These are phyloP conservation scores for Meandrina meandrites DNA, from an alignment of 92 coral and sea anemone species.

Conservation along the genomic window DNA sequence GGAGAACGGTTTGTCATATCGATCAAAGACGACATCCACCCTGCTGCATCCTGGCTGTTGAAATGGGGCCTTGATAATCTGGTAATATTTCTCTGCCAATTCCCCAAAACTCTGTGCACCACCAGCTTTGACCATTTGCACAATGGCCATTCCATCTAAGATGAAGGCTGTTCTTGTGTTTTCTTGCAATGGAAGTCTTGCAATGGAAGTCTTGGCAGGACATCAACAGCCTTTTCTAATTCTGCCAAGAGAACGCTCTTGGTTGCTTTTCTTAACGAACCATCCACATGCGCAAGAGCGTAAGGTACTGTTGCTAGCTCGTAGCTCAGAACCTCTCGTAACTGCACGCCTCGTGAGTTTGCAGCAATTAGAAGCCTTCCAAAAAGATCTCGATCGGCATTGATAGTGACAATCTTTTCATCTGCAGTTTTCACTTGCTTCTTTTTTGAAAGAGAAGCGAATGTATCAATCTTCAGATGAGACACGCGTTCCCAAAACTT, in stretches of 20 bases:
- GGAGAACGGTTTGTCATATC: slow-evolving; percentile 26
- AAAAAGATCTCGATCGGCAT: slow-evolving; percentile 40
- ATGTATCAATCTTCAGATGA: slow-evolving; percentile 12
- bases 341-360: slow-evolving; percentile 22
- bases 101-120: slow-evolving; percentile 27
- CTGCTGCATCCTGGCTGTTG: not conserved
- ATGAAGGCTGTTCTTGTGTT: too few species aligned
- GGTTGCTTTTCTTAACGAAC: slow-evolving; percentile 40
- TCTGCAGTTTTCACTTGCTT: not conserved
- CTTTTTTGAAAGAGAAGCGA: not conserved
- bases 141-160: slow-evolving; percentile 8
- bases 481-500: slow-evolving; percentile 35
- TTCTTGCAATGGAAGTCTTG: too few species aligned
- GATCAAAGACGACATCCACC: slow-evolving; percentile 43
- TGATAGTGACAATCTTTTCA: not conserved
- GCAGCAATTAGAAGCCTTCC: slow-evolving; percentile 44
- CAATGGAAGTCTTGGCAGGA: slow-evolving; percentile 24
- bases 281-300: slow-evolving; percentile 27
- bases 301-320: slow-evolving; percentile 47
- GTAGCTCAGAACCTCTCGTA: slow-evolving; percentile 39
- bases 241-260: slow-evolving; percentile 27
- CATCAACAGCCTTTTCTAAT: slow-evolving; percentile 20
- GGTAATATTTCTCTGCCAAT: slow-evolving; percentile 14
- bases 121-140: slow-evolving; percentile 7
- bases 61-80: not conserved